Conservation (phyloP, 2,113 vertebrate genomes). For the Anoura caudifer region DNA sequence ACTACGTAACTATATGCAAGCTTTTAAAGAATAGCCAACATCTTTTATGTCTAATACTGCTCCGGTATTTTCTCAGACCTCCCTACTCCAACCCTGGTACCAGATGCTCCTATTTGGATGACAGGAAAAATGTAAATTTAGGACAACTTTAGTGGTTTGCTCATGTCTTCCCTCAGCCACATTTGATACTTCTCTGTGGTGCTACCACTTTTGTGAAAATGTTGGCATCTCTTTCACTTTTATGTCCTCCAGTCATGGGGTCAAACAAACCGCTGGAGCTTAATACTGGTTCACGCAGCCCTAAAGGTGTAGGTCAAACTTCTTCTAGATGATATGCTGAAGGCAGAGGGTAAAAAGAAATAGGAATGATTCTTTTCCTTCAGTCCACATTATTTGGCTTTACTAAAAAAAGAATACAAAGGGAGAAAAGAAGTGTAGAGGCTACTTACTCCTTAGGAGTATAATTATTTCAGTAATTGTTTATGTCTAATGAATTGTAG, state of each 20-base stretch:
- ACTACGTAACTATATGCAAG: not conserved
- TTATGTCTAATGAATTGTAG: not conserved
- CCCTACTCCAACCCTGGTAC: not conserved
- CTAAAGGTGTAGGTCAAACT: not conserved
- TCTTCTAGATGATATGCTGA: not conserved
- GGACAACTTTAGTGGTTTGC: not conserved
- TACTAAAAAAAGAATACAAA: not conserved
- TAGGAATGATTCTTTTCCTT: not conserved
- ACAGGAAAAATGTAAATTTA: not conserved
- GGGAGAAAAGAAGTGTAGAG: not conserved
- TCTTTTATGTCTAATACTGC: not conserved
- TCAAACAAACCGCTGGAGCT: not conserved
- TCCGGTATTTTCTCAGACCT: not conserved
- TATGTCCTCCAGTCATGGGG: not conserved
- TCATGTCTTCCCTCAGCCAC: not conserved
- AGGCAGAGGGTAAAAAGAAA: not conserved
- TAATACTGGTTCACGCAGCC: not conserved
- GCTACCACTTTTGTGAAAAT: not conserved
- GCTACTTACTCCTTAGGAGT: not conserved
- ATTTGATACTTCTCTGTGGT: not conserved
- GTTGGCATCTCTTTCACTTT: not conserved
- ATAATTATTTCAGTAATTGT: not conserved
- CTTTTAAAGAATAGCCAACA: not conserved
- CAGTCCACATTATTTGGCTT: not conserved
- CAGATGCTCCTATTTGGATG: not conserved